These are phyloP conservation scores for Subacronicta megacephala DNA, from an alignment of 2,888 invertebrate genomes.

Conservation along the genomic window DNA sequence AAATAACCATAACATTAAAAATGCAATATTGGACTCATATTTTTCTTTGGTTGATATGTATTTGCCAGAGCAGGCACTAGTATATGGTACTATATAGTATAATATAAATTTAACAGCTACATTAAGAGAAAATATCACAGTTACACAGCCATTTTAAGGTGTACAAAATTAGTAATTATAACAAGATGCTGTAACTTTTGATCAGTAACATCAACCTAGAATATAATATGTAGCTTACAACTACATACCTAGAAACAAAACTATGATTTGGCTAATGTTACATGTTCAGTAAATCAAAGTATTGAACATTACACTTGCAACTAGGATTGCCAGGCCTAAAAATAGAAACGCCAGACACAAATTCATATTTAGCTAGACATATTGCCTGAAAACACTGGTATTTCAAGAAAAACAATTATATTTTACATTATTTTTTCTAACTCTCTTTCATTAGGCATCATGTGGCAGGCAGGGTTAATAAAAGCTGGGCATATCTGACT, in stretches of 20 bases:
- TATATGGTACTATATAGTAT: no score
- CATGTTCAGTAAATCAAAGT: slow-evolving; percentile 30
- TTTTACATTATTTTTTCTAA: no score
- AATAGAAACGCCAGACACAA: no score
- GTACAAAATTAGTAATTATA: slow-evolving; percentile 51
- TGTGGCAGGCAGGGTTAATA: no score
- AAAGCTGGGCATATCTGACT: no score
- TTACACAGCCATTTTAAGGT: slow-evolving; percentile 63
- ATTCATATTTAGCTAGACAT: no score
- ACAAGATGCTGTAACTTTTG: slow-evolving; percentile 24
- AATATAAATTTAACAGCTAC: slow-evolving; percentile 45
- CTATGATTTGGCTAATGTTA: slow-evolving; percentile 39
- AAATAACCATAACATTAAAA: slow-evolving; percentile 41
- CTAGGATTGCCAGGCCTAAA: no score
- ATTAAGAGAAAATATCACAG: slow-evolving; percentile 72
- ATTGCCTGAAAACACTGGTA: no score
- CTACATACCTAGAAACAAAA: slow-evolving; percentile 13
- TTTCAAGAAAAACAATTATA: no score
- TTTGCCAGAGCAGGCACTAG: slow-evolving; percentile 49
- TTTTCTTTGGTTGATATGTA: slow-evolving; percentile 60
- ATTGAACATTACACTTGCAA: slow-evolving; percentile 33
- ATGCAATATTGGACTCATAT: slow-evolving; percentile 46
- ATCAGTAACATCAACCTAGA: slow-evolving; percentile 44
- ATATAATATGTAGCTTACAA: slow-evolving; percentile 24
- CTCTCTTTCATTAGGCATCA: no score